Base-by-base conservation (phyloP, 1,140 invertebrate species). In the Drosophila ercepeae region DNA sequence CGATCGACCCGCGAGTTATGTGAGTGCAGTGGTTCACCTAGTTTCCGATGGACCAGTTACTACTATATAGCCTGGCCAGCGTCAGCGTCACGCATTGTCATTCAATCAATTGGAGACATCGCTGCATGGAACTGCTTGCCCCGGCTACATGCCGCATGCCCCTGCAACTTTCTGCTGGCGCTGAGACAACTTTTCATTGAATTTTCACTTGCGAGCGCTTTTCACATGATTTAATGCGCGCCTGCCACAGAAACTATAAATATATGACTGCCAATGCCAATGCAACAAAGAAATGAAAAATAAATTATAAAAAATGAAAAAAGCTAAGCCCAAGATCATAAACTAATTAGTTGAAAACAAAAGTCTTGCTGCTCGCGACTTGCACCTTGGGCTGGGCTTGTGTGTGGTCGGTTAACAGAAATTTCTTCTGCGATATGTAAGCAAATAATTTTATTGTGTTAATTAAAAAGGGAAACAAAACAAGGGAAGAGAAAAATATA, bases 401-500 rank as follows among this genome's bases (percentile, higher is more conserved):
- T n/a, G n/a, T n/a, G n/a, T n/a, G n/a, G n/a, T n/a, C n/a, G n/a
- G n/a, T n/a, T n/a, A n/a, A n/a, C 36, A 14, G n/a, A 39, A 39
- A 39, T 39, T 39, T 39, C 36, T 39, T 71, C 44, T 39, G 23
- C 42, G 39, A 48, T 55, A 49, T 58, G 23, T 41, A 41, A 34
- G 44, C 58, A 63, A 52, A 60, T 79, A 89, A 89, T 75, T 57
- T 78, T 73, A 89, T 75, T 68, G 82, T 82, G 82, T 82, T 88
- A 88, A 88, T 88, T 88, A 88, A 88, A 88, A 82, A 82, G 68
- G 65, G 77, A 82, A 88, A 88, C 77, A 88, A 88, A 75, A 42
- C 42, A 39, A 49, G 74, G 64, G 44, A 49, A 51, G 45, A 39
- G 41, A 63, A 23, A 53, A 23, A 53, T 59, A 57, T 45, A 81